phyloP scores from a whole-genome alignment of 2,113 vertebrate species.

The Smithornis capensis region DNA sequence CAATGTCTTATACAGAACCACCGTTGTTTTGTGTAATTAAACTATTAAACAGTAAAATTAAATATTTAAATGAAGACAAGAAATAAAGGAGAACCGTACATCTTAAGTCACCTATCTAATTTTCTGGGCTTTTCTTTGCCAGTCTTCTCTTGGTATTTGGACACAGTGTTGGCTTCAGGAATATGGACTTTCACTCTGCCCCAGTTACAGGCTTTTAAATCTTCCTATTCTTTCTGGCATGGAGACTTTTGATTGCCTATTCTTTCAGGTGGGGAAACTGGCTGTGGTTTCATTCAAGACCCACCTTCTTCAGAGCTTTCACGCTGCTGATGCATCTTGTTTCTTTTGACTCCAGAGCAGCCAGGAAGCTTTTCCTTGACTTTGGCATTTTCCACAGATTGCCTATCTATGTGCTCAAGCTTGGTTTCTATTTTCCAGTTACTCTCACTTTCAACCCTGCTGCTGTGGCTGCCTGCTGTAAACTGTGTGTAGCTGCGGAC shows the following conservation, averaged over 20 bases:
- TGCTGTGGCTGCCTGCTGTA: not conserved
- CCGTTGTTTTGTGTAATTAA: not conserved
- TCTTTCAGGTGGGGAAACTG: not conserved
- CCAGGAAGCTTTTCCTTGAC: not conserved
- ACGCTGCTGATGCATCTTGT: not conserved
- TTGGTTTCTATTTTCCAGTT: not conserved
- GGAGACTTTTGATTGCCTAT: not conserved
- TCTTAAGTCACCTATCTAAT: not conserved
- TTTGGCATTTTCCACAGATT: not conserved
- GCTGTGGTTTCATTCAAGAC: not conserved
- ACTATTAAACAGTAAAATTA: not conserved
- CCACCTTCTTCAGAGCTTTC: not conserved
- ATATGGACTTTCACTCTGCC: not conserved
- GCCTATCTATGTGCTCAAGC: not conserved
- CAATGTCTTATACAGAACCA: not conserved
- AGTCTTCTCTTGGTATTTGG: not conserved
- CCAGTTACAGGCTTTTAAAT: not conserved
- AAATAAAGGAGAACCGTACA: not conserved
- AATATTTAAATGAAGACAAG: not conserved
- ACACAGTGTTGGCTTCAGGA: not conserved
- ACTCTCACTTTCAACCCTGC: not conserved
- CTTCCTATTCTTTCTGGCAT: not conserved
- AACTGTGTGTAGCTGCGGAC: not conserved
- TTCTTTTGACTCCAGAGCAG: not conserved
- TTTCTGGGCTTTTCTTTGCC: not conserved